These are phyloP conservation scores for Chelidonichthys spinosus DNA, from an alignment of 2,797 vertebrate species.

Conservation along the genomic window DNA sequence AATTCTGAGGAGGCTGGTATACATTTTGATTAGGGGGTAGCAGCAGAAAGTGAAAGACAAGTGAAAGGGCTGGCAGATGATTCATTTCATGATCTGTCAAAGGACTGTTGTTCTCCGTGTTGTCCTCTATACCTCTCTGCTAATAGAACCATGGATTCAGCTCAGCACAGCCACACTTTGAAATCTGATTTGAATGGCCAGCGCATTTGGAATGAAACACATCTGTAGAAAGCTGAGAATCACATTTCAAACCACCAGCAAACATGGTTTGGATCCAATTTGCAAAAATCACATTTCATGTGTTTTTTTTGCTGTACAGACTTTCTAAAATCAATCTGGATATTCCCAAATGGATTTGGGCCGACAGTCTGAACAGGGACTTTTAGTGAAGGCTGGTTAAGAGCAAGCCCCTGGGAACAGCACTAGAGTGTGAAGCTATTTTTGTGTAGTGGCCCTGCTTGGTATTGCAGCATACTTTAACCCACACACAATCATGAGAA, in stretches of 20 bases:
- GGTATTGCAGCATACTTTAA: constrained; percentile 8
- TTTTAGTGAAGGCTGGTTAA: background rate
- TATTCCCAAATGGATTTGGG: background rate
- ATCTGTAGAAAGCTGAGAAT: background rate
- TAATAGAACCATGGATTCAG: background rate
- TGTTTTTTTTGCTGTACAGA: too few species aligned
- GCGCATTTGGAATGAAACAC: background rate
- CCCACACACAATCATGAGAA: background rate
- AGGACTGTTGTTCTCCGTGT: background rate
- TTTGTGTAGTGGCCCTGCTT: constrained; percentile 1
- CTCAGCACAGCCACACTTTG: background rate
- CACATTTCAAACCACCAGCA: background rate
- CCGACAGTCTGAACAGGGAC: too few species aligned
- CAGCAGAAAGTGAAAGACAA: background rate
- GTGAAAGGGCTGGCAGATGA: background rate
- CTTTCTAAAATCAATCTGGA: background rate
- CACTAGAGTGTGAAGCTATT: background rate
- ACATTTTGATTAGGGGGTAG: background rate
- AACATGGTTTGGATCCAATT: too few species aligned
- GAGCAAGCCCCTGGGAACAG: background rate
- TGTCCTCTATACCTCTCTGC: background rate
- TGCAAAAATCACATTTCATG: too few species aligned
- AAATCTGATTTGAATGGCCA: background rate
- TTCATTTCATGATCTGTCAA: background rate
- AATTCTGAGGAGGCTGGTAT: background rate